Base-by-base conservation (phyloP, 2,113 vertebrate species). In the Promerops cafer region DNA sequence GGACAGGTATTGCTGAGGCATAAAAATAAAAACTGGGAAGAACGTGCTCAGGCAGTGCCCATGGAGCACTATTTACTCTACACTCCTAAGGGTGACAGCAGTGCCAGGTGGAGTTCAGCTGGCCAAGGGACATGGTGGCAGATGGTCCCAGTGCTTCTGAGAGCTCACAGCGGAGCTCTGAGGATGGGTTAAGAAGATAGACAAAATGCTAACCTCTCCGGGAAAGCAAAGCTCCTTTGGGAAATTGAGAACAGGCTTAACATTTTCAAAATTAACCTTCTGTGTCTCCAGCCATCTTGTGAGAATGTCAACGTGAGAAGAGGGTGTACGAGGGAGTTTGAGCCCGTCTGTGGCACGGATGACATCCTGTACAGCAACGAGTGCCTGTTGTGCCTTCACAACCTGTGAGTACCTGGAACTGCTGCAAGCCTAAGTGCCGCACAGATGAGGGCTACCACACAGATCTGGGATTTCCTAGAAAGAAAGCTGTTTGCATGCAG, bases 281-380 rank as follows among this genome's bases (percentile, higher is more conserved):
- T 50, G 86, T 61, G 23, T 64, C 42, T 89, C 27, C 92, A 97
- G 97, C n/a, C 90, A 16, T n/a, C 54, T 11, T 97, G 96, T 81
- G 53, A 13, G 27, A 39, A 35, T 8, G 96, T 87, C 6, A 12
- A 53, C 26, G 6, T 7, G 22, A 16, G 33, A 8, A 77, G 17
- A 77, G 97, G 97, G 1, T 99, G 99, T 22, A 87, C 98, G 1
- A 84, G 95, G 89, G 98, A 97, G 86, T 74, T 97, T 3, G 96
- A 97, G 14, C 98, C 98, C 0, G 54, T 99, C 66, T 99, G 98
- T 26, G 98, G 99, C 82, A 98, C 97, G 0, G 98, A 99, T 56
- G 84, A 97, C 23, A 3, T 80, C 45, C 98, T 98, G 9, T 99
- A 99, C 2, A 14, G 92, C 93, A 99, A 98, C 5, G 98, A 98